Evolutionary conservation across 2,797 vertebrate species (phyloP), one percentile per base, ranked within the genome.

Genomic region (Amazonetta brasiliensis): DNA sequence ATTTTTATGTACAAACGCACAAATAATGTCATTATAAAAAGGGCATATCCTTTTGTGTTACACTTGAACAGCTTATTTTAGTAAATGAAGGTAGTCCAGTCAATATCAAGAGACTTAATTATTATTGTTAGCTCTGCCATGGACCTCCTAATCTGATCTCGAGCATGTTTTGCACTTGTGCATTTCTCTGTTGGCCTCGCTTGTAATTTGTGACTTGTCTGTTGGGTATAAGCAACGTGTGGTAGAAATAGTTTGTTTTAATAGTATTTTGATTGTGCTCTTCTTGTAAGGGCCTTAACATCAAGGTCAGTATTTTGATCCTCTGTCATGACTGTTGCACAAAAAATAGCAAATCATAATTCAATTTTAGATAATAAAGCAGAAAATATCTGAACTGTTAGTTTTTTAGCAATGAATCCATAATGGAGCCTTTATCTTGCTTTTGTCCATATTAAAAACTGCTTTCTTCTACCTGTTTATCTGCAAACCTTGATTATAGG

Each of bases 381-480:
- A 56, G 39, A 84, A 75, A 92, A 37, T 87, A 63, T 8, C 26
- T 71, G 44, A 96, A 73, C 20, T 81, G 9, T 54, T 79, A 37
- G 58, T 73, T 89, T 50, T 97, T 88, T 72, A 48, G 9, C 12
- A 35, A 10, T 9, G 9, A 58, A 71, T 48, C 58, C 58, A 23
- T 73, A 92, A 87, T 59, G 7, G 76, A 84, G 8, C 60, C 44
- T 95, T 80, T 80, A 41, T 93, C 93, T 96, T 96, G 25, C 35
- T 90, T 43, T 95, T 84, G 23, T 50, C 56, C 71, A n/a, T 92
- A 33, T 88, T 90, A 76, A 30, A 94, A 97, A 73, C 75, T 68
- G 44, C 73, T 92, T 3, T 64, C 5, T 77, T 55, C n/a, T 9
- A 17, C 31, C 21, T 77, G 43, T 39, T 89, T 87, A 59, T 81